These are phyloP conservation scores for Drosophila arawakana DNA, from an alignment of 1,140 invertebrate species.

Conservation along the genomic window DNA sequence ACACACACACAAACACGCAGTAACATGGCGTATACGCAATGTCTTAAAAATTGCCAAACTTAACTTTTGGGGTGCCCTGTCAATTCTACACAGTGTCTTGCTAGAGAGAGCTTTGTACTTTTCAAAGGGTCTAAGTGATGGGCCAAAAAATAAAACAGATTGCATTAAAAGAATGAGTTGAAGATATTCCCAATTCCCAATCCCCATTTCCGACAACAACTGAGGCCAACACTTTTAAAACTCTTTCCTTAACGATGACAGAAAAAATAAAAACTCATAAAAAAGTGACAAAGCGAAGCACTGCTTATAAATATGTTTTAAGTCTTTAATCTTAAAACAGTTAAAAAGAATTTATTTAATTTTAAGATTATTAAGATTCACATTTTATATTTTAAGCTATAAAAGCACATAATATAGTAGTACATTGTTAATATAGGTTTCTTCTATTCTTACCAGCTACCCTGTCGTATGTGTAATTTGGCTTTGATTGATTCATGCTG, in stretches of 20 bases:
- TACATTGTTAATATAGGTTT: too few relatives aligned
- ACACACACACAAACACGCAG: not conserved
- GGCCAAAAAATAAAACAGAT: conserved; percentile 4
- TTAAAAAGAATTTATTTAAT: too few relatives aligned
- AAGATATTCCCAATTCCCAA: not conserved
- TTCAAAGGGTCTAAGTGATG: conserved; percentile 17
- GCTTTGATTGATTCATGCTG: conserved; percentile 33
- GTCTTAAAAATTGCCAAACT: conserved; percentile 42
- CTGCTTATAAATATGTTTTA: not conserved
- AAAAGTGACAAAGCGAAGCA: not conserved
- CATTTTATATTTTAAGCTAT: too few relatives aligned
- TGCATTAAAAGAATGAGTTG: conserved; percentile 9
- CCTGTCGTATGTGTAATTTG: too few relatives aligned
- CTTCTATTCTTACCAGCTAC: too few relatives aligned
- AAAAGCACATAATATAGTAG: too few relatives aligned
- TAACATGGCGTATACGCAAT: conserved; percentile 47
- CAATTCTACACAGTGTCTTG: conserved; percentile 21
- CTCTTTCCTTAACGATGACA: not conserved
- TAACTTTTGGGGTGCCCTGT: conserved; percentile 37
- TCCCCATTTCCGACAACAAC: conserved; percentile 7
- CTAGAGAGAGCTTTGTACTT: conserved; percentile 11
- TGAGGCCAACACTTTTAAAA: conserved; percentile 23
- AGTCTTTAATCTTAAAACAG: too few relatives aligned
- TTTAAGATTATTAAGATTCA: too few relatives aligned
- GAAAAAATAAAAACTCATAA: not conserved